phyloP scores from a whole-genome alignment of 2,797 vertebrate species.

The Simalia tracyae region DNA sequence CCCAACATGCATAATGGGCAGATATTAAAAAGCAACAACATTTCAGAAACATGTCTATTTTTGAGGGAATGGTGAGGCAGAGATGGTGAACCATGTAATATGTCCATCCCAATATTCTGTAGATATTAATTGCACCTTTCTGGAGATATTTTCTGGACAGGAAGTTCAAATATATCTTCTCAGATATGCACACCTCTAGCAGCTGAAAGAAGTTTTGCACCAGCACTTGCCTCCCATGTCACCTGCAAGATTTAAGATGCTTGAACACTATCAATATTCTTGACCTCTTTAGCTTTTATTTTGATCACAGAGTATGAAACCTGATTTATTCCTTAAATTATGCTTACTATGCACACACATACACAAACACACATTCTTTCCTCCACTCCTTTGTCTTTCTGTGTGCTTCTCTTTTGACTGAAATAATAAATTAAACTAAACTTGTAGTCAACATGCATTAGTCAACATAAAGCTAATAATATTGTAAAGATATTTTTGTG shows the following conservation, averaged over 20 bases:
- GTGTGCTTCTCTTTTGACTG: no score
- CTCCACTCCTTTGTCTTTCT: no score
- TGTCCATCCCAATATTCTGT: not conserved
- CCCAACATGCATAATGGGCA: not conserved
- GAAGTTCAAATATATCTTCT: not conserved
- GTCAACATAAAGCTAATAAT: not conserved
- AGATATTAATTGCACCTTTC: not conserved
- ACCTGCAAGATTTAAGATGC: not conserved
- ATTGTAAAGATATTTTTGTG: not conserved
- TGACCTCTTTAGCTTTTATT: not conserved
- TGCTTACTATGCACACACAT: not conserved
- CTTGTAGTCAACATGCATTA: not conserved
- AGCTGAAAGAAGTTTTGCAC: not conserved
- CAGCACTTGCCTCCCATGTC: not conserved
- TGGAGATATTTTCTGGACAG: not conserved
- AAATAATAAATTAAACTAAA: no score
- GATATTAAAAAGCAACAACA: not conserved
- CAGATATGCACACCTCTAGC: not conserved
- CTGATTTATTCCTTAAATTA: not conserved
- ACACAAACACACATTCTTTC: not conserved
- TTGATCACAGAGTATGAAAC: not conserved
- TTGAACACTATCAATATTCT: not conserved
- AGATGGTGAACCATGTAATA: not conserved
- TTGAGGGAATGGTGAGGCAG: not conserved
- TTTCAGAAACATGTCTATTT: not conserved